phyloP scores from a whole-genome alignment of 2,888 invertebrate genomes.

The Sclerodermus sp. region DNA sequence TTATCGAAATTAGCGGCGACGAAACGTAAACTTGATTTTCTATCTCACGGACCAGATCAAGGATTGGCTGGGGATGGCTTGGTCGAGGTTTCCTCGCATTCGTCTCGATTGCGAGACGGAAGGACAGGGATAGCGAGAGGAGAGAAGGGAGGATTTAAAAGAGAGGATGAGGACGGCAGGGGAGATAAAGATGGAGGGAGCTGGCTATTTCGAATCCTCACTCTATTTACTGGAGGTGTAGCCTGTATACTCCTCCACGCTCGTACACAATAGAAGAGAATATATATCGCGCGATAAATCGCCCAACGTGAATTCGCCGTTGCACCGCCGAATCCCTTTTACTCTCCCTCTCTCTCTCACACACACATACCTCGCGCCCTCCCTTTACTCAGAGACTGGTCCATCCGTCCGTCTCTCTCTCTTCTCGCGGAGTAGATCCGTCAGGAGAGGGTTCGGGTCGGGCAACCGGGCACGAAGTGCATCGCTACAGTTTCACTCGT shows the following conservation, averaged over 20 bases:
- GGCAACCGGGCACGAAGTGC: constrained; percentile 15
- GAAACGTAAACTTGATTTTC: too few species aligned
- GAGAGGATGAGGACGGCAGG: too few species aligned
- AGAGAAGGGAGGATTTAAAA: too few species aligned
- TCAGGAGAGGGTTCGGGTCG: constrained; percentile 14
- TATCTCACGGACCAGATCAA: too few species aligned
- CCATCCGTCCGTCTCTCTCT: background rate
- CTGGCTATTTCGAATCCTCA: too few species aligned
- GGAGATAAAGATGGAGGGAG: too few species aligned
- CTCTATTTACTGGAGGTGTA: constrained; percentile 1
- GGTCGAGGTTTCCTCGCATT: constrained; percentile 1
- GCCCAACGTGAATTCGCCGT: constrained; percentile 13
- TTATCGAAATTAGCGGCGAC: too few species aligned
- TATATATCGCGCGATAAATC: constrained; percentile 18
- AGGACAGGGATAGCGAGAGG: background rate
- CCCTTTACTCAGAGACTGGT: too few species aligned
- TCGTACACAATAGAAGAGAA: constrained; percentile 3
- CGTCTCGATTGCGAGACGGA: constrained; percentile 1
- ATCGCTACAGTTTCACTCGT: constrained; percentile 17
- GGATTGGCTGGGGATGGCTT: too few species aligned
- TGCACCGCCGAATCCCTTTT: background rate
- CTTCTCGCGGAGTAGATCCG: constrained; percentile 6
- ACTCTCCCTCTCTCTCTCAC: constrained; percentile 2
- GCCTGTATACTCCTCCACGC: background rate
- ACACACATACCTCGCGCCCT: too few species aligned